A percentile compares a stretch with the other conserved stretches of the same genome.
Evolutionary conservation across 2,797 vertebrate species (phyloP).

Genomic region (Peromyscus eremicus): DNA sequence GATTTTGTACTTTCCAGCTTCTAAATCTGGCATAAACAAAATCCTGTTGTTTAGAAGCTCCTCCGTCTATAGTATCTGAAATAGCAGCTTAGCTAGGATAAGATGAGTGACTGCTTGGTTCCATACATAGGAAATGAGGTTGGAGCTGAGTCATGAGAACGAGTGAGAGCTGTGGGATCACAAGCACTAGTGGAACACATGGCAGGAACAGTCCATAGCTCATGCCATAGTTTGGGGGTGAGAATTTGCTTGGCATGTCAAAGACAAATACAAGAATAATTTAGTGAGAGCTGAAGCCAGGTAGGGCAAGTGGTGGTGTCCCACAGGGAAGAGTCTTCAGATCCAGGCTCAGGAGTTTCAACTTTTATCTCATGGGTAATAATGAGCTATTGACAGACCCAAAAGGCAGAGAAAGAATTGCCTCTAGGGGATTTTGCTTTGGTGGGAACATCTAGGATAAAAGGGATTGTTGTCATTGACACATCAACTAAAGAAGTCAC

Average conservation of each 20-base stretch:
- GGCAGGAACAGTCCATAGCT: neutral
- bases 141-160: neutral
- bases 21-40: neutral
- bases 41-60: neutral
- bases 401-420: neutral
- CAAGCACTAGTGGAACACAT: accelerated
- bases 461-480: neutral
- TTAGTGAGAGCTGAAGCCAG: neutral
- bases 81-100: neutral
- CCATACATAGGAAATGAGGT: accelerated
- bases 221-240: neutral
- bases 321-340: neutral
- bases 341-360: neutral
- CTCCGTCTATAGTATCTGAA: neutral
- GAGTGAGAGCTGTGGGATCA: neutral
- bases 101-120: neutral
- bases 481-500: neutral
- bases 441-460: accelerated
- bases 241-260: neutral
- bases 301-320: neutral
- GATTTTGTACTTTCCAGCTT: neutral
- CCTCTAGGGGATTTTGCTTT: neutral
- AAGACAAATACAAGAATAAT: neutral
- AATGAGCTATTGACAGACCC: neutral
- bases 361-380: neutral